Evolutionary conservation across 2,888 invertebrate genomes (phyloP).

Genomic region (Rugalucina vietnamica): DNA sequence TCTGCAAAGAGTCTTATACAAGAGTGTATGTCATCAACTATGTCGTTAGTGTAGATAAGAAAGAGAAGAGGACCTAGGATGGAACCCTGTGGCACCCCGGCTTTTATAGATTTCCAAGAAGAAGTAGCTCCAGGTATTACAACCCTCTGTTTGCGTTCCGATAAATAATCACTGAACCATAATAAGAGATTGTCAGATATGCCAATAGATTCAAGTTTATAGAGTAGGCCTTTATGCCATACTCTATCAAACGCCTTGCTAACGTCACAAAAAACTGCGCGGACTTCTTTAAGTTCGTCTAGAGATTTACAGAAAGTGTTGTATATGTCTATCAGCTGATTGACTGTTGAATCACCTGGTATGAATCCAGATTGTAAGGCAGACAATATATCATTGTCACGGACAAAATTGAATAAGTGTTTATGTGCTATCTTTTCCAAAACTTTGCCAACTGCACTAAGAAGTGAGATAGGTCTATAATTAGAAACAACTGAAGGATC

Average conservation of each 20-base stretch:
- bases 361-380: slow-evolving; percentile 34
- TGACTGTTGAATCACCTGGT: slow-evolving; percentile 36
- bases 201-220: slow-evolving; percentile 8
- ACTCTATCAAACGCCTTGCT: slow-evolving; percentile 52
- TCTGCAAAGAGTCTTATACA: slow-evolving; percentile 23
- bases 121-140: neutral
- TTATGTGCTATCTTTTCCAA: slow-evolving; percentile 16
- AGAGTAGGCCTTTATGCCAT: slow-evolving; percentile 33
- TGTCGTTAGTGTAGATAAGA: slow-evolving; percentile 22
- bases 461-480: slow-evolving; percentile 31
- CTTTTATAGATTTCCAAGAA: neutral
- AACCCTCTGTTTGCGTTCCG: slow-evolving; percentile 23
- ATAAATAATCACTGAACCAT: slow-evolving; percentile 4
- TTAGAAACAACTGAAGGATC: slow-evolving; percentile 3
- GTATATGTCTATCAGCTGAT: slow-evolving; percentile 26
- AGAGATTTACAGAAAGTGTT: slow-evolving; percentile 29
- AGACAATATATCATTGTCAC: slow-evolving; percentile 1
- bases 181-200: neutral
- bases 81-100: slow-evolving; percentile 28
- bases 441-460: slow-evolving; percentile 5
- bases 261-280: slow-evolving; percentile 42
- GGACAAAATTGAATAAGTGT: slow-evolving; percentile 18
- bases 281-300: slow-evolving; percentile 36
- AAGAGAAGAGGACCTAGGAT: slow-evolving; percentile 18
- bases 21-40: slow-evolving; percentile 13